These are phyloP conservation scores for Pyxicephalus adspersus DNA, from an alignment of 2,113 vertebrate genomes.

Conservation along the genomic window DNA sequence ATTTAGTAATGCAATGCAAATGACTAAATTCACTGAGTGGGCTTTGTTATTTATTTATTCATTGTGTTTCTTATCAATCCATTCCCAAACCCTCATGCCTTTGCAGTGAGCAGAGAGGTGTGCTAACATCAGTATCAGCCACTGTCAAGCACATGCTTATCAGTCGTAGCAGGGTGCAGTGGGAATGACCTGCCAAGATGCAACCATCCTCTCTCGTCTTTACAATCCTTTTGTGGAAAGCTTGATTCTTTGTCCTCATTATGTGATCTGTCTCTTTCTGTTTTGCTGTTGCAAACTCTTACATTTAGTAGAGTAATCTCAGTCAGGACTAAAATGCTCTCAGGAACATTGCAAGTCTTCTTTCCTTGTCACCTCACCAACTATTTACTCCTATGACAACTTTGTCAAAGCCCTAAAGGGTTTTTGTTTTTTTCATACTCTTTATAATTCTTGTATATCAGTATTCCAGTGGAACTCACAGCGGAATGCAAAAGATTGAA, in stretches of 20 bases:
- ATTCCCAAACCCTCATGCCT: slow-evolving; percentile 63
- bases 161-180: slow-evolving; percentile 72
- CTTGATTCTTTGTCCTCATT: slow-evolving; percentile 70
- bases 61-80: slow-evolving; percentile 80
- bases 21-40: slow-evolving; percentile 73
- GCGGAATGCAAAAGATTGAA: slow-evolving; percentile 52
- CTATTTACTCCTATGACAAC: slow-evolving; percentile 64
- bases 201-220: slow-evolving; percentile 62
- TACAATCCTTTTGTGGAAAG: slow-evolving; percentile 66
- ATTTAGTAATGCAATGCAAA: slow-evolving; percentile 75
- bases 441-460: slow-evolving; percentile 63
- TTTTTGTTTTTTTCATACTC: slow-evolving; percentile 67
- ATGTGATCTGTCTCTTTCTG: slow-evolving; percentile 59
- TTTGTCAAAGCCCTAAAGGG: slow-evolving; percentile 55
- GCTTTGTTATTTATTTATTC: slow-evolving; percentile 80
- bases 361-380: slow-evolving; percentile 56
- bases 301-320: slow-evolving; percentile 60
- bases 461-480: slow-evolving; percentile 55
- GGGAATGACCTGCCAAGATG: slow-evolving; percentile 76
- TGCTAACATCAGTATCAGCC: slow-evolving; percentile 68
- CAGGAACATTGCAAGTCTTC: slow-evolving; percentile 52
- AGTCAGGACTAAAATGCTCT: slow-evolving; percentile 59
- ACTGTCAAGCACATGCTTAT: slow-evolving; percentile 83
- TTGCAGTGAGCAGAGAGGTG: slow-evolving; percentile 64
- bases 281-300: slow-evolving; percentile 58